Conservation (phyloP, 2,113 vertebrate species). For the Bubo bubo region DNA sequence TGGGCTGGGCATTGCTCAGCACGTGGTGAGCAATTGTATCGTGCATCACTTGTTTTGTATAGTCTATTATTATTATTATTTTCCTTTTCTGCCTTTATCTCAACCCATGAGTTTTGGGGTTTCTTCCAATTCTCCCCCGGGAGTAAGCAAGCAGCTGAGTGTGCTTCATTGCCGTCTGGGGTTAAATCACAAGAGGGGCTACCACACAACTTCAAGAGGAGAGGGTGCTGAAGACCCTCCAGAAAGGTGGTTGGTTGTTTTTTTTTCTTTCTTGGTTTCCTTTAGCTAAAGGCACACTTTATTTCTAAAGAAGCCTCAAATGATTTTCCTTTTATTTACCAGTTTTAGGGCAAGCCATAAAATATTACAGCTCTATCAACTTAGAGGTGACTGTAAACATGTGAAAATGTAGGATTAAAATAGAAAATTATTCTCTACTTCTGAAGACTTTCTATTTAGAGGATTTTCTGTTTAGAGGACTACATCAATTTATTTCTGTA, state of each 20-base stretch:
- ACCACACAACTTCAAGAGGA: neutral
- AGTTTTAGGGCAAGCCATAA: neutral
- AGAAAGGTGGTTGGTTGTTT: neutral
- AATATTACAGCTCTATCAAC: neutral
- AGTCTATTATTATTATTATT: too few relatives aligned
- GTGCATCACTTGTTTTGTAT: too few relatives aligned
- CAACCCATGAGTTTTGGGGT: too few relatives aligned
- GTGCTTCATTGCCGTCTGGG: too few relatives aligned
- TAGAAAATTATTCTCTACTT: too few relatives aligned
- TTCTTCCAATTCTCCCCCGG: too few relatives aligned
- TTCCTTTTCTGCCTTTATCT: too few relatives aligned
- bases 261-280: neutral
- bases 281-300: neutral
- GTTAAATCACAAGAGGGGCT: neutral
- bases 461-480: too few relatives aligned
- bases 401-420: neutral
- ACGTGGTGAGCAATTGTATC: too few relatives aligned
- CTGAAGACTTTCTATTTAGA: too few relatives aligned
- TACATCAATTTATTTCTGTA: neutral
- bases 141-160: too few relatives aligned
- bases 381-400: neutral
- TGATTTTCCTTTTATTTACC: neutral
- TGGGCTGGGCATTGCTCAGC: too few relatives aligned
- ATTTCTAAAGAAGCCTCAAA: neutral
- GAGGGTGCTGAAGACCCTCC: neutral